A percentile compares a stretch with the other conserved stretches of the same genome.
Conservation (phyloP, 2,888 invertebrate species). For the Itoplectis maculator region DNA sequence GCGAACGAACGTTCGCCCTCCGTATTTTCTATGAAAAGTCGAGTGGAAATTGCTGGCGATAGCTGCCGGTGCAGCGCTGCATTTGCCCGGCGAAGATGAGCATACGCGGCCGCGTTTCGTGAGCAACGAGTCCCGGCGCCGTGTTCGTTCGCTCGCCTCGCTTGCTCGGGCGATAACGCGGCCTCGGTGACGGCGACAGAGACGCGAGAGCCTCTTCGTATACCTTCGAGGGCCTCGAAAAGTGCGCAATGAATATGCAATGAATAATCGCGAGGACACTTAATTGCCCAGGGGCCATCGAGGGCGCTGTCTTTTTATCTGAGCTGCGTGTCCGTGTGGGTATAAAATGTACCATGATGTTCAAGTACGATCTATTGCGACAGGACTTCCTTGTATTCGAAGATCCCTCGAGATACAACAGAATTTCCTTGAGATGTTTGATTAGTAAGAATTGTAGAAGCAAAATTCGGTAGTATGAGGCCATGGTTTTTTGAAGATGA, state of each 20-base stretch:
- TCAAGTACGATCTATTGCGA: too few relatives aligned
- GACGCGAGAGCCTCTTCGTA: constrained; percentile 32
- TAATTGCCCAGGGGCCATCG: constrained; percentile 60
- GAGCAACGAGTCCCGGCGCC: constrained; percentile 32
- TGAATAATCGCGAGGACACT: constrained; percentile 64
- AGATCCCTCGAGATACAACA: too few relatives aligned
- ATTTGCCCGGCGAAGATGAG: constrained; percentile 59
- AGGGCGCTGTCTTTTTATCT: constrained; percentile 23
- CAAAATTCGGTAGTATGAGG: too few relatives aligned
- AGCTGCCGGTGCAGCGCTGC: constrained; percentile 57
- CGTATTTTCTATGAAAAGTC: constrained; percentile 69
- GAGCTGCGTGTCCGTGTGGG: background rate
- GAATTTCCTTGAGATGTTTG: too few relatives aligned
- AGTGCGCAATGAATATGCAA: constrained; percentile 67
- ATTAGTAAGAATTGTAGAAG: too few relatives aligned
- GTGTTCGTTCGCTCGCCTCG: constrained; percentile 39
- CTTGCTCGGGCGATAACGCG: constrained; percentile 52
- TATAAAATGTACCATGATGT: background rate
- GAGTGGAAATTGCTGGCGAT: constrained; percentile 68
- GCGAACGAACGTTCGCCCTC: constrained; percentile 46
- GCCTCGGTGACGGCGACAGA: constrained; percentile 40
- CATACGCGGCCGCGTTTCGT: constrained; percentile 54
- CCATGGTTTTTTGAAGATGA: too few relatives aligned
- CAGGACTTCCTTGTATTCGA: background rate
- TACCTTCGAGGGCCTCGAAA: constrained; percentile 61